A percentile compares a stretch with the other conserved stretches of the same genome.
Evolutionary conservation across 2,888 invertebrate species (phyloP).

Genomic region (Rotaria magnacalcarata): DNA sequence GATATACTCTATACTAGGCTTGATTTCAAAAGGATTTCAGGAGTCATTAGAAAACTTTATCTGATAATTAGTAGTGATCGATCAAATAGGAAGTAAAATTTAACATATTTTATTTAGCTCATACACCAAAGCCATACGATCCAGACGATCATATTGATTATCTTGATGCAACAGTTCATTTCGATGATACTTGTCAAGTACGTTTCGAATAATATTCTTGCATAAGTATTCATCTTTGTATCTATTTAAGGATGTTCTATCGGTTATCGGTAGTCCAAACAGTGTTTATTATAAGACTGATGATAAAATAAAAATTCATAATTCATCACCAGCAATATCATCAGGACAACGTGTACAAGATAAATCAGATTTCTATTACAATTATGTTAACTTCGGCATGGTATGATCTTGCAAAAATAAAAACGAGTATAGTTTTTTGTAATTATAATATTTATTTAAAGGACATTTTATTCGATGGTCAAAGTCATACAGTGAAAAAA

Average conservation of each 20-base stretch:
- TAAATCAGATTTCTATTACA: slow-evolving; percentile 93
- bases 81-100: no score
- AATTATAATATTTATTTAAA: slow-evolving; percentile 57
- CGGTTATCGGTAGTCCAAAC: slow-evolving; percentile 83
- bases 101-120: not conserved
- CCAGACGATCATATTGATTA: slow-evolving; percentile 16
- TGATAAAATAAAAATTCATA: slow-evolving; percentile 96
- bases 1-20: no score
- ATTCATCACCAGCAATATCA: slow-evolving; percentile 52
- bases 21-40: no score
- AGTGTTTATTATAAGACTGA: slow-evolving; percentile 92
- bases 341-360: slow-evolving; percentile 48
- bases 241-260: slow-evolving; percentile 69
- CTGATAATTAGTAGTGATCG: no score
- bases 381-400: slow-evolving; percentile 91
- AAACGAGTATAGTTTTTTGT: no score
- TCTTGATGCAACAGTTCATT: slow-evolving; percentile 68
- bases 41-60: no score
- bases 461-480: slow-evolving; percentile 93
- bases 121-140: not conserved
- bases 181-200: slow-evolving; percentile 76
- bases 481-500: slow-evolving; percentile 87
- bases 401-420: slow-evolving; percentile 60
- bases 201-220: not conserved
- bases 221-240: not conserved